Base-by-base conservation (phyloP, 2,113 vertebrate species). In the Dolichallabes microphthalmus region DNA sequence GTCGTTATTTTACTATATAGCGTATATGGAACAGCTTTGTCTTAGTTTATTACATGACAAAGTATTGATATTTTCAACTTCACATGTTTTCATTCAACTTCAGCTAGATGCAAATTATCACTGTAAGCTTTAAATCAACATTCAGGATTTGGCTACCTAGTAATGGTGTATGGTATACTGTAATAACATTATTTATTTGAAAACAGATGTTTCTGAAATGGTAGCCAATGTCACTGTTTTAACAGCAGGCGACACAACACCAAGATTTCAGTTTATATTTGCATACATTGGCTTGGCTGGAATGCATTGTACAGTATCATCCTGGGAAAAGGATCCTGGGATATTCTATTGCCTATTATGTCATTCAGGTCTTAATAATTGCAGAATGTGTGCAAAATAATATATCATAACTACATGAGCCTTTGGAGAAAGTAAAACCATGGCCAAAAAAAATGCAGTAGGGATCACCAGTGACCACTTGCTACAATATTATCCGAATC, bases 101-200 rank as follows among this genome's bases (percentile, higher is more conserved):
- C 50, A 82, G 45, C 63, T 22, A 32, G 10, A 35, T 0, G 17
- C 45, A 57, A 79, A 35, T 57, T 2, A 82, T 68, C 50, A 68
- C 13, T 22, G 35, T 63, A 22, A 63, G 58, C 17, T 45, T 68
- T 68, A 7, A 66, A 52, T 30, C 25, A 81, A 32, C 45, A 11
- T 53, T 55, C 10, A 32, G 80, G 45, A 52, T 66, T 20, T 55
- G 19, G 39, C 80, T 55, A 2, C 20, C 25, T 32, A 68, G n/a
- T 55, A 25, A 82, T 82, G n/a, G 17, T 1, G 39, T 64, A 50
- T 35, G 52, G 39, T 81, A 50, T 52, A 45, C 39, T 45, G 39
- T 45, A 81, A 66, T 52, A 64, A 64, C 79, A 50, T n/a, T 64
- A 45, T 27, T 80, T 64, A 80, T 12, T 80, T 25, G 15, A 66